Evolutionary conservation across 2,797 vertebrate species (phyloP), one percentile per base, ranked within the genome.

Genomic region (Parauchenoglanis ngamensis): DNA sequence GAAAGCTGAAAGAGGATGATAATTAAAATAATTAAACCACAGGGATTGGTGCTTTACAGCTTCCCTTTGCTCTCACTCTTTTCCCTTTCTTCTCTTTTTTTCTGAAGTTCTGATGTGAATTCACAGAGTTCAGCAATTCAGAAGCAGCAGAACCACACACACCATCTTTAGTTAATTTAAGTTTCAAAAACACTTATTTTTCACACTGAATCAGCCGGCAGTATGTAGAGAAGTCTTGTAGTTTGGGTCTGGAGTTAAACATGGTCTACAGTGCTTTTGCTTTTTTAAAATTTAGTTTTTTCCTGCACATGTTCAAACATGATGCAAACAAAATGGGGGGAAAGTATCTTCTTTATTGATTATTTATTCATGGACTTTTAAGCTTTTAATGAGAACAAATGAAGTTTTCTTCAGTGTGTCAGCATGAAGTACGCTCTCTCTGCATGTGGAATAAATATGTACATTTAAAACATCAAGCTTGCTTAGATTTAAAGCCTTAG

Each of bases 1-100:
- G 93, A 94, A 94, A 94, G 92, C 94, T 96, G 96, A 97, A 97
- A 96, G 95, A 96, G 93, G 95, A 95, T 95, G 95, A 96, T 97
- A 97, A 98, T 98, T 96, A 97, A 96, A 95, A 95, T 97, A 97
- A 98, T 97, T 97, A 98, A 97, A 96, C 96, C 97, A 94, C 95
- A 94, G 96, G 97, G 97, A 96, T 92, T 89, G 88, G 92, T 90
- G 91, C 90, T 88, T 85, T 90, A 90, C 28, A 61, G 86, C 89
- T 87, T 83, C 63, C 78, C 65, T 68, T 88, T 28, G 56, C 78
- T 40, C 57, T 84, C 52, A 35, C 70, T 81, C 87, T 76, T 86
- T 81, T 83, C 92, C 90, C 93, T 95, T 94, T 95, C 92, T 94
- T 94, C 93, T 94, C 79, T 91, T 92, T 94, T 94, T 93, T 94